These are phyloP conservation scores for Physeter macrocephalus DNA, from an alignment of 2,113 vertebrate genomes.

Conservation along the genomic window DNA sequence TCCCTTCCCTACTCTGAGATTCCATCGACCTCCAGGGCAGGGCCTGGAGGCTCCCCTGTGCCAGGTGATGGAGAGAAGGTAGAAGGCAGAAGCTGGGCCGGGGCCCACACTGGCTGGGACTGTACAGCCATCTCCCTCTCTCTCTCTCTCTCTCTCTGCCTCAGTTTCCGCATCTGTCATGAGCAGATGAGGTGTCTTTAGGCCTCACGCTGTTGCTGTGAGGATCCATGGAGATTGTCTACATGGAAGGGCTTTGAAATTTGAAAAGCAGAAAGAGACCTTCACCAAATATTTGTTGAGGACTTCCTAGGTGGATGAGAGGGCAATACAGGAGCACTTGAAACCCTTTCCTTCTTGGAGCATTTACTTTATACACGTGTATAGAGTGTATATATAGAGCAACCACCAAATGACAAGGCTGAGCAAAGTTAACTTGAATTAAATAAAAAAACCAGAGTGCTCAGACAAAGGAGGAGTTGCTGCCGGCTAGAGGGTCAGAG, in stretches of 20 bases:
- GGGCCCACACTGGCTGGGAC: background rate
- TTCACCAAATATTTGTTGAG: background rate
- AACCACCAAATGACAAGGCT: background rate
- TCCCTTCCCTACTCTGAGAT: background rate
- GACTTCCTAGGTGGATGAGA: background rate
- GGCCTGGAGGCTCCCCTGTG: background rate
- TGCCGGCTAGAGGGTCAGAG: background rate
- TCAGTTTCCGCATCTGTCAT: background rate
- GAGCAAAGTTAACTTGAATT: background rate
- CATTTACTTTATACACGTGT: background rate
- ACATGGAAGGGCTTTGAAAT: background rate
- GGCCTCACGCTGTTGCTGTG: no score
- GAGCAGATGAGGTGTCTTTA: background rate
- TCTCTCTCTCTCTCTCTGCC: background rate
- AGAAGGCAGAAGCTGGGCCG: background rate
- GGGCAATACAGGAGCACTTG: background rate
- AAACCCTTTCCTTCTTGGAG: background rate
- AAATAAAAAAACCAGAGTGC: background rate
- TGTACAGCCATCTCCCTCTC: background rate
- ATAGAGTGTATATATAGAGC: background rate
- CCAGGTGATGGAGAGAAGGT: background rate
- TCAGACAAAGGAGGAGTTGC: no score
- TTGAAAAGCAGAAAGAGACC: background rate
- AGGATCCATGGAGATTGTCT: background rate
- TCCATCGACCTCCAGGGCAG: background rate